phyloP scores from a whole-genome alignment of 2,113 vertebrate genomes.

The Riparia riparia region DNA sequence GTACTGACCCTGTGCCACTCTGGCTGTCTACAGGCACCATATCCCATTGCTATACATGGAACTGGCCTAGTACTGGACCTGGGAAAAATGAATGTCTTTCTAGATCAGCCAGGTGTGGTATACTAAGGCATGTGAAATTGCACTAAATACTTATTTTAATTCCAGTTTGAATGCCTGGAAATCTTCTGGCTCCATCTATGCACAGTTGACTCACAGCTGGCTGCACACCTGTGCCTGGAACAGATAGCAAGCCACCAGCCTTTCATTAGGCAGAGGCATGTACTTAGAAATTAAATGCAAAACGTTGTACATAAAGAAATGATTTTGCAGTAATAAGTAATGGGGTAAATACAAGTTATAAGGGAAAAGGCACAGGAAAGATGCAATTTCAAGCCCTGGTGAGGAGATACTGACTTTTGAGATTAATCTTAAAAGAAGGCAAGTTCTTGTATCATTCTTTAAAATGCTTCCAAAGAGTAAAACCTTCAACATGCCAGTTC shows the following conservation, averaged over 20 bases:
- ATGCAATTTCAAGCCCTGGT: not conserved
- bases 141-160: not conserved
- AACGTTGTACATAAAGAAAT: not conserved
- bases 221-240: not conserved
- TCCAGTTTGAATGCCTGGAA: not conserved
- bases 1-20: not conserved
- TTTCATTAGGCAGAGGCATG: not conserved
- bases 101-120: not conserved
- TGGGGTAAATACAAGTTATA: not conserved
- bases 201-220: not conserved
- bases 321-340: not conserved
- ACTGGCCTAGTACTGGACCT: not conserved
- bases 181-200: not conserved
- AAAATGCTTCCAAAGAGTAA: not conserved
- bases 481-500: not conserved
- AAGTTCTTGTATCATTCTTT: not conserved
- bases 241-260: not conserved
- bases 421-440: not conserved
- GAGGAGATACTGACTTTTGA: not conserved
- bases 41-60: not conserved
- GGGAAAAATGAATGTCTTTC: not conserved
- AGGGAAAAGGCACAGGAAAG: not conserved
- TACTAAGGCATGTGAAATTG: not conserved
- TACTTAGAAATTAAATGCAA: not conserved
- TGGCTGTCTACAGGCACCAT: not conserved